Conservation (phyloP, 2,113 vertebrate species). For the Neogale vison region DNA sequence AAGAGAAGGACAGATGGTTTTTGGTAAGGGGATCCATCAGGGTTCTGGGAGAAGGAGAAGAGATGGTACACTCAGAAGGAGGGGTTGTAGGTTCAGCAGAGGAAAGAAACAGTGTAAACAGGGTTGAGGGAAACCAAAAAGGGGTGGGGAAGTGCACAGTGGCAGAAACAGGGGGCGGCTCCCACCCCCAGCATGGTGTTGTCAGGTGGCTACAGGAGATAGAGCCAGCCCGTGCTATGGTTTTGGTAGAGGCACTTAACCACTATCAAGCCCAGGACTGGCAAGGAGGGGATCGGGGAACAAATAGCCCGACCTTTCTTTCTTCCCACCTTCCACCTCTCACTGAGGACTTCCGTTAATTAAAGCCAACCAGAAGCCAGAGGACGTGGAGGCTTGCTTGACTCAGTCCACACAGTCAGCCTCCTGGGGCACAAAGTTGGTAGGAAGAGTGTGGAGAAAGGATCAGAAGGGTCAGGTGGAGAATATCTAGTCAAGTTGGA, state of each 20-base stretch:
- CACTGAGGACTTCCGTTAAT: not conserved
- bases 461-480: not conserved
- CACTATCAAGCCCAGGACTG: not conserved
- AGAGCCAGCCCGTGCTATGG: not conserved
- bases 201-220: not conserved
- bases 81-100: not conserved
- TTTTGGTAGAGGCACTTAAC: not conserved
- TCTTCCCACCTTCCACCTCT: not conserved
- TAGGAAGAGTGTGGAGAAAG: not conserved
- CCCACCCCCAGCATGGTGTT: fast-evolving
- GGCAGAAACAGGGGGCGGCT: not conserved
- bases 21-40: not conserved
- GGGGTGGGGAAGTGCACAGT: too few species aligned
- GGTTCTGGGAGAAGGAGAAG: not conserved
- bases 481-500: not conserved
- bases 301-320: not conserved
- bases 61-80: not conserved
- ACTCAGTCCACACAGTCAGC: not conserved
- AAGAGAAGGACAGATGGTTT: not conserved
- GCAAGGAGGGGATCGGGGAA: not conserved
- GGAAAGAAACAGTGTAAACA: not conserved
- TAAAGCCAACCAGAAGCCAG: not conserved
- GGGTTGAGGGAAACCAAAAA: not conserved
- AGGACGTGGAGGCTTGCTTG: not conserved
- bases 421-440: not conserved